Conservation (phyloP, 2,888 invertebrate species). For the Drosophila trichaetosa region DNA sequence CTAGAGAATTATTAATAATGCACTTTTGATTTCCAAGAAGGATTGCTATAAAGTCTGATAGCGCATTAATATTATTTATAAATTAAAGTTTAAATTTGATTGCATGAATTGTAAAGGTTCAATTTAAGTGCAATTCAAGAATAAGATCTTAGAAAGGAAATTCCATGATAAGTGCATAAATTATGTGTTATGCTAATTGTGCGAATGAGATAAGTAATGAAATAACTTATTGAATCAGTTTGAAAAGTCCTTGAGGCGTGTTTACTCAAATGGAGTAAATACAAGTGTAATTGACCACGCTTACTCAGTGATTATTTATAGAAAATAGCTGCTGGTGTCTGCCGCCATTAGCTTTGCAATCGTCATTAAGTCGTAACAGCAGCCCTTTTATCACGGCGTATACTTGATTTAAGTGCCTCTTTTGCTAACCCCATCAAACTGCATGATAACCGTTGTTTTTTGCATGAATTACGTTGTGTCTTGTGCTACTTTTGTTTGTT, state of each 20-base stretch:
- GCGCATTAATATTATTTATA: neutral
- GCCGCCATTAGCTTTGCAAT: conserved; percentile 31
- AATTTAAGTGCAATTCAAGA: neutral
- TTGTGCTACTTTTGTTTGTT: conserved; percentile 18
- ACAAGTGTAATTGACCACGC: neutral
- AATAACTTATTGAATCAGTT: neutral
- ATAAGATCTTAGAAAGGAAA: neutral
- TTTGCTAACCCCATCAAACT: conserved; percentile 30
- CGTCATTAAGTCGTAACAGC: conserved; percentile 12
- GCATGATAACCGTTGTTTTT: conserved; percentile 51
- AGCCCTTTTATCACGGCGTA: conserved; percentile 23
- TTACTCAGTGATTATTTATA: neutral
- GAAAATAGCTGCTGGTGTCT: conserved; percentile 10
- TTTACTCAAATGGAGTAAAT: neutral
- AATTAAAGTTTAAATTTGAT: neutral
- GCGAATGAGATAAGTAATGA: neutral
- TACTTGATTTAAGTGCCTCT: conserved; percentile 39
- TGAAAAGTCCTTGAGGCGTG: neutral
- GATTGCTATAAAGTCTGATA: neutral
- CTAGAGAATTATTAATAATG: neutral
- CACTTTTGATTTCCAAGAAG: neutral
- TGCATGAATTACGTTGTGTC: conserved; percentile 43
- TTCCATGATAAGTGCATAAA: neutral
- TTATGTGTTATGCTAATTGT: neutral
- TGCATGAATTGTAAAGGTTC: neutral